A percentile compares a stretch with the other conserved stretches of the same genome.
Evolutionary conservation across 2,888 invertebrate genomes (phyloP).

Genomic region (Eurytoma adleriae): DNA sequence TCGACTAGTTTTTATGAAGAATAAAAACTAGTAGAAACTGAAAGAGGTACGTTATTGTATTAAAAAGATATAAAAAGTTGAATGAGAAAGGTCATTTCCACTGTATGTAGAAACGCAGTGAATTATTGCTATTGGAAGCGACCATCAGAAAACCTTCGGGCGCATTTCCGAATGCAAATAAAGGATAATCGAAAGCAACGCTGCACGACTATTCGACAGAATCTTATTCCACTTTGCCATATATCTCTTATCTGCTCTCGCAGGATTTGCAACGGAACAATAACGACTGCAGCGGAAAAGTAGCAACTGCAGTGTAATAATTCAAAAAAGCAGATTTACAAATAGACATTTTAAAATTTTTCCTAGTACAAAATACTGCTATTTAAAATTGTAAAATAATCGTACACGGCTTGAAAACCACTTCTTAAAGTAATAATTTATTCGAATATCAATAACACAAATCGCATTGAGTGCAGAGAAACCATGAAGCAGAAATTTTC

Average conservation of each 20-base stretch:
- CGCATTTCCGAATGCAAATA: constrained; percentile 35
- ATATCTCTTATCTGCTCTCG: constrained; percentile 17
- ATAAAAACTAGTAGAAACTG: too few relatives aligned
- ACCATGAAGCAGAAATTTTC: too few relatives aligned
- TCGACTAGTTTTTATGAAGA: too few relatives aligned
- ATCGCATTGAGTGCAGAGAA: too few relatives aligned
- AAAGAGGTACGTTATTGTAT: too few relatives aligned
- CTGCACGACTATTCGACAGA: constrained; percentile 3
- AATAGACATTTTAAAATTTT: neutral
- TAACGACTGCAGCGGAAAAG: neutral
- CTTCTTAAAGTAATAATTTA: too few relatives aligned
- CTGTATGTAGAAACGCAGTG: neutral
- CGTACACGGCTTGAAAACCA: too few relatives aligned
- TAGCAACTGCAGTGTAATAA: neutral
- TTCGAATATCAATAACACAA: too few relatives aligned
- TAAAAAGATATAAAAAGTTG: neutral
- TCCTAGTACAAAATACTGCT: too few relatives aligned
- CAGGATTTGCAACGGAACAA: neutral
- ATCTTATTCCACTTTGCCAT: constrained; percentile 24
- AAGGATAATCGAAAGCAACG: constrained; percentile 19
- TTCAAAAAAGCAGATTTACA: neutral
- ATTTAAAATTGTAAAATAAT: too few relatives aligned
- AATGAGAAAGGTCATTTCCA: neutral
- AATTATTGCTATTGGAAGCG: neutral
- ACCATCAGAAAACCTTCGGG: constrained; percentile 5